phyloP scores from a whole-genome alignment of 2,113 vertebrate genomes.

The Mixornis gularis region DNA sequence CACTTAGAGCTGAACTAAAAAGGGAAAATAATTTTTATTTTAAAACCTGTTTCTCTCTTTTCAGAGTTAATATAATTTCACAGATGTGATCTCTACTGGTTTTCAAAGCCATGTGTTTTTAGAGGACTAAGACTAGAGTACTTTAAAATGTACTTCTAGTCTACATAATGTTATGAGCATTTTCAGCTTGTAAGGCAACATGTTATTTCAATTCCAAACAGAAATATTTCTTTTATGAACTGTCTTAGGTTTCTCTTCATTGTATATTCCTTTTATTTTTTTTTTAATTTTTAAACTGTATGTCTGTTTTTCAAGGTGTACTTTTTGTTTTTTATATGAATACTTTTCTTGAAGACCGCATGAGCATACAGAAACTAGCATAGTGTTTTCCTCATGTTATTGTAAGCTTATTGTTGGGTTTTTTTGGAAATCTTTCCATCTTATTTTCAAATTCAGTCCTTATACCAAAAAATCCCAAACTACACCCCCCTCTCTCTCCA shows the following conservation, averaged over 20 bases:
- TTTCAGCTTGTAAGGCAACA: neutral
- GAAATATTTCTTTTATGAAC: neutral
- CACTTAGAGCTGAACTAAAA: neutral
- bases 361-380: neutral
- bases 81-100: neutral
- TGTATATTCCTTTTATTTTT: neutral
- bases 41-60: neutral
- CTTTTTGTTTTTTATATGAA: neutral
- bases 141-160: neutral
- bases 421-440: neutral
- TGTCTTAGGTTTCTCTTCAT: neutral
- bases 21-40: neutral
- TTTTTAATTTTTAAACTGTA: neutral
- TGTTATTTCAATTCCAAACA: neutral
- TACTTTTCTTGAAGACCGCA: neutral
- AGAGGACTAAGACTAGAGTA: neutral
- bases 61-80: neutral
- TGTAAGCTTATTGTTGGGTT: too few relatives aligned
- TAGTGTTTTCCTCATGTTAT: neutral
- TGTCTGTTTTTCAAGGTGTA: neutral
- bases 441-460: neutral
- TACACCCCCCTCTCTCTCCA: rapidly evolving
- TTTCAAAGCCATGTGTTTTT: neutral
- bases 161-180: neutral
- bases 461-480: neutral